A percentile compares a stretch with the other conserved stretches of the same genome.
phyloP scores from a whole-genome alignment of 1,140 invertebrate genomes.

The Macrosteles quadrilineatus region DNA sequence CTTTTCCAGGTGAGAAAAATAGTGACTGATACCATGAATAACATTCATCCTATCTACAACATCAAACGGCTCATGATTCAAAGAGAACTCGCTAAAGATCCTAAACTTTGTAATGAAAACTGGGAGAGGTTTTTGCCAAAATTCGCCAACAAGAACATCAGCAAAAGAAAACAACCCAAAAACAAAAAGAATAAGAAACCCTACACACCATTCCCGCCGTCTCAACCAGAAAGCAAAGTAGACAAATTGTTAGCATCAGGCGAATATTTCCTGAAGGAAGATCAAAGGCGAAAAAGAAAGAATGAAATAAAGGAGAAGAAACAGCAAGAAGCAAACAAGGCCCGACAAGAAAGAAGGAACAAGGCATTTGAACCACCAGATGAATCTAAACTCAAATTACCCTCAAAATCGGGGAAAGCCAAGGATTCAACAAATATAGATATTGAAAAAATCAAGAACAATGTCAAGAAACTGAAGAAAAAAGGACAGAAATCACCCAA shows the following conservation, averaged over 20 bases:
- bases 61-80: constrained; percentile 99
- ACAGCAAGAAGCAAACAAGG: constrained; percentile 67
- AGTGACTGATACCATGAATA: constrained; percentile 97
- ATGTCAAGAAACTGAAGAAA: constrained; percentile 65
- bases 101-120: constrained; percentile 88
- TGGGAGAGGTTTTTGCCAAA: constrained; percentile 98
- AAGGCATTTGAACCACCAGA: constrained; percentile 82
- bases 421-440: constrained; percentile 52
- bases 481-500: constrained; percentile 33
- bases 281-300: constrained; percentile 72
- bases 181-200: constrained; percentile 83
- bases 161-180: constrained; percentile 82
- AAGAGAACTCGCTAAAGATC: constrained; percentile 90
- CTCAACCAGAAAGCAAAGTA: constrained; percentile 89
- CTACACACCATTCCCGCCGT: constrained; percentile 97
- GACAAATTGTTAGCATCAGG: constrained; percentile 93
- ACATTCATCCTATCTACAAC: constrained; percentile 99
- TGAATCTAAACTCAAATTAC: constrained; percentile 51
- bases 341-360: constrained; percentile 73
- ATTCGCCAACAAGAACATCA: constrained; percentile 90
- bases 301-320: constrained; percentile 72
- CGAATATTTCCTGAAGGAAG: constrained; percentile 93
- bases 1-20: constrained; percentile 74
- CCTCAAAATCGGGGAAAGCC: constrained; percentile 23
- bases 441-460: constrained; percentile 68